Evolutionary conservation across 2,797 vertebrate species (phyloP).

Genomic region (Onychomys torridus): DNA sequence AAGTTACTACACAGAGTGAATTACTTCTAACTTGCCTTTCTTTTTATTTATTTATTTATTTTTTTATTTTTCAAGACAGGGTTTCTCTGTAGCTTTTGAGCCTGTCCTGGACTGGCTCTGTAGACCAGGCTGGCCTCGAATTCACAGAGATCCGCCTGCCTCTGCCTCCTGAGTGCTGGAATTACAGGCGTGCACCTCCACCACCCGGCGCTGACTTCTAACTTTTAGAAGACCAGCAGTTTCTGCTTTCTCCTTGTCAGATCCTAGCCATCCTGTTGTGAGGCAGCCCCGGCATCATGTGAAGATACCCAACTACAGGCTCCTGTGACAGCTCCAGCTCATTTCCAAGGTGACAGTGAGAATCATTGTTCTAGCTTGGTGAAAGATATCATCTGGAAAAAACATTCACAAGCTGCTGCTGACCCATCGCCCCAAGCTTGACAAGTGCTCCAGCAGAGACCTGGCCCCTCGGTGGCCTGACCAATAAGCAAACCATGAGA

Average conservation of each 20-base stretch:
- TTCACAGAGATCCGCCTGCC: too few relatives aligned
- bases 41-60: too few relatives aligned
- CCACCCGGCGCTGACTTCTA: too few relatives aligned
- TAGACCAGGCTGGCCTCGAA: too few relatives aligned
- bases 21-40: background rate
- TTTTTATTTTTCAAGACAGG: too few relatives aligned
- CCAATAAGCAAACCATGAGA: background rate
- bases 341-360: background rate
- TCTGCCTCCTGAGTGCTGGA: too few relatives aligned
- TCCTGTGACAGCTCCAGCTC: background rate
- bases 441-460: background rate
- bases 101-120: too few relatives aligned
- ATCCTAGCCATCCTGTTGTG: background rate
- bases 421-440: background rate
- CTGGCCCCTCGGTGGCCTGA: background rate
- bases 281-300: background rate
- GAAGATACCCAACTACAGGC: background rate
- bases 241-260: background rate
- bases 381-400: background rate
- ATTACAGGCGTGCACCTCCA: too few relatives aligned
- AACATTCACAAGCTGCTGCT: background rate
- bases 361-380: accelerated
- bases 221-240: background rate
- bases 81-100: too few relatives aligned
- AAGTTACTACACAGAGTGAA: background rate